Conservation (phyloP, 2,797 vertebrate species). For the Mionectes olivaceus region DNA sequence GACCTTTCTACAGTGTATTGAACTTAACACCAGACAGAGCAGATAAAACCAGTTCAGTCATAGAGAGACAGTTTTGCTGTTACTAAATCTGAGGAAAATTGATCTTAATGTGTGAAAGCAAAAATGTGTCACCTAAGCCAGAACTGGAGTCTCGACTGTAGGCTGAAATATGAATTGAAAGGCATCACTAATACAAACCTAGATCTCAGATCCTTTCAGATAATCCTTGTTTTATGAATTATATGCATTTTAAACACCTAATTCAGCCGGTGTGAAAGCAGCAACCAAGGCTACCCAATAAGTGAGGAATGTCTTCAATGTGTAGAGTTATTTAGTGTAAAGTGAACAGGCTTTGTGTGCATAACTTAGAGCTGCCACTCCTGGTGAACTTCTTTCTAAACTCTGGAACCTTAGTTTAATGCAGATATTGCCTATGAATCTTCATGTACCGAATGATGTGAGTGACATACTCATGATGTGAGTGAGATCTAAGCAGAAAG, state of each 20-base stretch:
- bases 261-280: neutral
- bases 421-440: neutral
- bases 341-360: neutral
- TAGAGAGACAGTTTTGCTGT: neutral
- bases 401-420: neutral
- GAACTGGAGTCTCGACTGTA: neutral
- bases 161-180: conserved; percentile 13
- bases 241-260: neutral
- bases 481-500: neutral
- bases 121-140: conserved; percentile 7
- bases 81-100: conserved; percentile 31
- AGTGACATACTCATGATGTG: neutral
- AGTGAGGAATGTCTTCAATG: neutral
- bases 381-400: neutral
- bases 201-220: neutral
- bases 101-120: conserved; percentile 35
- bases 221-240: neutral
- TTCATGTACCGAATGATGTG: neutral
- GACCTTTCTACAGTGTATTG: neutral
- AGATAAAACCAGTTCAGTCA: neutral
- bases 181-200: neutral
- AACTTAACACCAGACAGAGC: neutral
- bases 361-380: neutral
- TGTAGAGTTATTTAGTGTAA: neutral
- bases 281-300: neutral